Base-by-base conservation (phyloP, 2,888 invertebrate genomes). In the Anodontia alba region DNA sequence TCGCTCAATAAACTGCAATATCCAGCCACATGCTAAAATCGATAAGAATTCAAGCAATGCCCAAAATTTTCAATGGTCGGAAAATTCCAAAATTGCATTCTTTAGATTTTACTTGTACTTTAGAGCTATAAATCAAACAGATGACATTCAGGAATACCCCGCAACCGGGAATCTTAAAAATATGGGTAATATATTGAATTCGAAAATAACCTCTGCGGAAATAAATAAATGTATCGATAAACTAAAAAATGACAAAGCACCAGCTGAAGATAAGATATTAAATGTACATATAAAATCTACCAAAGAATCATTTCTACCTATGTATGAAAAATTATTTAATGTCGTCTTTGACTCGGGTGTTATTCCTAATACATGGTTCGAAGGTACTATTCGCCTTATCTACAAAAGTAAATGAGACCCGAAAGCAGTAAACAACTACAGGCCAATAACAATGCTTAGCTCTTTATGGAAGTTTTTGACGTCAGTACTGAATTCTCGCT, bases 401-500 rank as follows among this genome's bases (percentile, higher is more conserved):
- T 57, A 26, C 26, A 26, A 57, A 57, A 23, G 26, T 26, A 57
- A 26, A 57, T 23, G 57, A 8, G 20, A 26, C 20, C 26, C 29
- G 7, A 10, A 23, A 29, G 5, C 3, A 3, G 15, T 20, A 7
- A 7, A 23, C 5, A 57, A 26, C 17, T 57, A 57, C 17, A 57
- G 57, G 17, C 57, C 57, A 26, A 57, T 57, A 2, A 57, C 73
- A 10, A 62, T 73, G 38, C 33, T 73, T 20, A 73, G 73, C 43
- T 73, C 62, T 20, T 29, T 62, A 23, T 23, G 73, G 0, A 73
- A 73, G 26, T 10, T 73, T 26, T 72, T 72, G 15, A 72, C 54
- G 12, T 31, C 71, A 17, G n/a, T 72, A 36, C 26, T 72, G 20
- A 73, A 73, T 8, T 43, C 3, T 29, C 62, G 73, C 42, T 23